Base-by-base conservation (phyloP, 2,113 vertebrate species). In the Ondatra zibethicus region DNA sequence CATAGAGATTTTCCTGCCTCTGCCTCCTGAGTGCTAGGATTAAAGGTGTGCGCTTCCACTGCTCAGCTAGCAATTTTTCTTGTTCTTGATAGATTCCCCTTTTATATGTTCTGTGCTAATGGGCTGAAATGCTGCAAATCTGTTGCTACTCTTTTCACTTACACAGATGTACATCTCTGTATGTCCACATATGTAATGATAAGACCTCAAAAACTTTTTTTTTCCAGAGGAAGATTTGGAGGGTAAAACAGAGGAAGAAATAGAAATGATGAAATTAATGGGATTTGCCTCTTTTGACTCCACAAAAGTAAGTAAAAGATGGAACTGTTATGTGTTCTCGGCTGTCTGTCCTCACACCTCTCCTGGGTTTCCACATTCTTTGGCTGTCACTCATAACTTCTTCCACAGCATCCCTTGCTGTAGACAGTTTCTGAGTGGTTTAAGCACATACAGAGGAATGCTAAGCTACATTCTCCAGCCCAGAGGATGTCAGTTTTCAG, bases 231-330 rank as follows among this genome's bases (percentile, higher is more conserved):
- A 99, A 65, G 99, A 99, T 96, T 98, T 99, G 98, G 98, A 99
- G 96, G 99, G 99, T 42, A 99, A 99, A 98, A 99, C 99, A 0
- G 99, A 99, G 50, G 99, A 99, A 95, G 99, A 99, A 97, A 99
- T 99, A 0, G 99, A 99, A 98, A 99, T 99, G 99, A 99, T 99
- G 99, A 99, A 99, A 94, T 95, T 98, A 92, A 99, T 99, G 99
- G 99, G 99, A 12, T 99, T 99, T 91, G 98, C 97, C 65, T 98
- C 98, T 5, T 99, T 99, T 58, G 98, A 99, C 90, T 99, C 98
- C 2, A 99, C 99, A 1, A 99, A 99, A 98, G 99, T 99, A 97
- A 99, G 98, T 45, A 7, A 95, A 97, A 86, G 23, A 31, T 27
- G 4, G 5, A 95, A 11, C 61, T 11, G 4, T 73, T 92, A 92